phyloP scores from a whole-genome alignment of 2,888 invertebrate genomes.

The Andrena haemorrhoa region DNA sequence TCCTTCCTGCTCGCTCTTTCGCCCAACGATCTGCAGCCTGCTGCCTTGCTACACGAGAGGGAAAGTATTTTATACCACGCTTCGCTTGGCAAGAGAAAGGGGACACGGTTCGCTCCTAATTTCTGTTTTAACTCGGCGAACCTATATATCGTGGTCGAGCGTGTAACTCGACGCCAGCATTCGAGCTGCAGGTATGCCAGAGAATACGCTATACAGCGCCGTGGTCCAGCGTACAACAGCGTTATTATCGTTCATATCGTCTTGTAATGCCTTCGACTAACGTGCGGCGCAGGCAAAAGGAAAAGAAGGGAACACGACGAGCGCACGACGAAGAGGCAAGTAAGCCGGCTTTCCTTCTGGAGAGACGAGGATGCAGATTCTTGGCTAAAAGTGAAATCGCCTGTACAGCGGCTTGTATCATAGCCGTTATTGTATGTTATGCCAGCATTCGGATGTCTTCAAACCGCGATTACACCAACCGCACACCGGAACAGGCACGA shows the following conservation, averaged over 20 bases:
- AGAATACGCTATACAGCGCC: constrained; percentile 5
- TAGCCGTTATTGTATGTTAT: constrained; percentile 72
- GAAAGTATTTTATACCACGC: constrained; percentile 85
- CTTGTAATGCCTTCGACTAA: constrained; percentile 24
- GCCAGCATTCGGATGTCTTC: constrained; percentile 49
- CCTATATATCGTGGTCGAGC: constrained; percentile 70
- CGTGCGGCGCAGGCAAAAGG: constrained; percentile 6
- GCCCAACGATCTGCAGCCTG: constrained; percentile 16
- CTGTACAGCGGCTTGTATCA: constrained; percentile 66
- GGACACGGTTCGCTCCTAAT: constrained; percentile 85
- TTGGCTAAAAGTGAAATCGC: constrained; percentile 74
- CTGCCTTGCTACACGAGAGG: constrained; percentile 79
- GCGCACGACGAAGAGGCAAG: constrained; percentile 7
- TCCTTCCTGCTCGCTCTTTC: constrained; percentile 55
- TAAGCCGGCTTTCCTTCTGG: not conserved
- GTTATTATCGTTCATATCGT: constrained; percentile 38
- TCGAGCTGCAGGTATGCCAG: constrained; percentile 6
- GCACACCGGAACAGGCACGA: constrained; percentile 36
- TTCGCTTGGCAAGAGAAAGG: constrained; percentile 85
- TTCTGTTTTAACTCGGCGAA: constrained; percentile 82
- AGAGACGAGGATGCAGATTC: constrained; percentile 54
- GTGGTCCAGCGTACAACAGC: constrained; percentile 22
- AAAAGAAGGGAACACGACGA: constrained; percentile 5
- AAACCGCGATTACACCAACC: constrained; percentile 53
- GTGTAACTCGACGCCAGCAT: constrained; percentile 56